Evolutionary conservation across 2,888 invertebrate genomes (phyloP), one percentile per base, ranked within the genome.

Genomic region (Agrilus mali): DNA sequence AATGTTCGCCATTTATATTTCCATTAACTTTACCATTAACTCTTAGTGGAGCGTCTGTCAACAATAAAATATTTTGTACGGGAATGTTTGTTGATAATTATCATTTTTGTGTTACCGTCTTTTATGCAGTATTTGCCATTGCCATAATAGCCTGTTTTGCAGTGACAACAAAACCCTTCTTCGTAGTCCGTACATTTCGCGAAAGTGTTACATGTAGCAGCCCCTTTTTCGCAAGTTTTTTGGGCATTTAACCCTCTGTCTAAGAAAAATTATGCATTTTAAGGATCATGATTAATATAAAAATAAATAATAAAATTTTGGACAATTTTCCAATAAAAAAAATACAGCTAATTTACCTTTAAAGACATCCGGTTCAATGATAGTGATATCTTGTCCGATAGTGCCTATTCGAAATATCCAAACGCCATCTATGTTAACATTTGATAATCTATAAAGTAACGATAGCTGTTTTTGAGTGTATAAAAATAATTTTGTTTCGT

Each of bases 101-200:
- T 12, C 15, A n/a, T n/a, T 37, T 2, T 3, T 27, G 2, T 27
- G 52, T 57, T 60, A 74, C 83, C 79, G 60, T 82, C 77, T 63
- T 82, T 82, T 45, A 96, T 75, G 60, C 97, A 97, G 41, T 81
- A 81, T 61, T 79, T 79, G 42, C 97, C 97, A 61, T 97, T 97
- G 48, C 97, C 97, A 60, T 87, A 93, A 67, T 71, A 90, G 6
- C 85, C 86, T n/a, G 74, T 68, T 33, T 77, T 72, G 62, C 97
- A 97, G 49, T 77, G 71, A 63, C 97, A 98, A 60, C 96, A 97
- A 61, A 85, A 93, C 7, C 95, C 95, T 31, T 74, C 72, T 40
- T 77, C 73, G 57, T 82, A 84, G 63, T 96, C 93, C 6, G 80
- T 69, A 63, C 95, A 96, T 42, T 73, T 72, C 0, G 92, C 90